Evolutionary conservation across 1,140 invertebrate species (phyloP), one percentile per base, ranked within the genome.

Genomic region (Cyrtorhinus lividipennis): DNA sequence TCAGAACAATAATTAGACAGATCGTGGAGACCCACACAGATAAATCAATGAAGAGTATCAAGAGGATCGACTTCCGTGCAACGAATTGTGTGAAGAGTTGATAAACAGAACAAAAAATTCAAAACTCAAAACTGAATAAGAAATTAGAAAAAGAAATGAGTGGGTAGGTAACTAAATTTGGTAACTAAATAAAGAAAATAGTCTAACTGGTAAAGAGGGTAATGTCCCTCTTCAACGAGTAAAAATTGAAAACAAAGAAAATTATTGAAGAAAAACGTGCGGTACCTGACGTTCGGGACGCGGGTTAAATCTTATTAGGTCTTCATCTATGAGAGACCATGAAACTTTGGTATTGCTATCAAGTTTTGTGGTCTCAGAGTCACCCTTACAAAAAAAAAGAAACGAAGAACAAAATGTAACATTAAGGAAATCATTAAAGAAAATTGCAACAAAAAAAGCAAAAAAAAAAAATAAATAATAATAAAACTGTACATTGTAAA

Each of bases 191-290:
- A 44, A 44, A n/a, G 8, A 44, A 44, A 44, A 44, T n/a, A 10
- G n/a, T 10, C 38, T 44, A 44, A 44, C 38, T 44, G n/a, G n/a
- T 10, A 44, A 10, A 44, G 38, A n/a, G n/a, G n/a, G n/a, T n/a
- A n/a, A n/a, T n/a, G n/a, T n/a, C n/a, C n/a, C n/a, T n/a, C n/a
- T n/a, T n/a, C n/a, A n/a, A n/a, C n/a, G n/a, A 25, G 53, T 61
- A 67, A 61, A 58, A 62, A n/a, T n/a, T n/a, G n/a, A n/a, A 27
- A 63, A 58, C 45, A 66, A 64, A 66, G 58, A 24, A 13, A 63
- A 27, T 23, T 12, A 30, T 15, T 26, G 24, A 24, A 46, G 45
- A 38, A 30, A 61, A 44, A 59, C 57, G 15, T 26, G 57, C 8
- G 24, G 18, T 59, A 30, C 26, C 57, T 59, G 26, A 15, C 3